Evolutionary conservation across 2,888 invertebrate genomes (phyloP), one percentile per base, ranked within the genome.

Genomic region (Celastrina argiolus): DNA sequence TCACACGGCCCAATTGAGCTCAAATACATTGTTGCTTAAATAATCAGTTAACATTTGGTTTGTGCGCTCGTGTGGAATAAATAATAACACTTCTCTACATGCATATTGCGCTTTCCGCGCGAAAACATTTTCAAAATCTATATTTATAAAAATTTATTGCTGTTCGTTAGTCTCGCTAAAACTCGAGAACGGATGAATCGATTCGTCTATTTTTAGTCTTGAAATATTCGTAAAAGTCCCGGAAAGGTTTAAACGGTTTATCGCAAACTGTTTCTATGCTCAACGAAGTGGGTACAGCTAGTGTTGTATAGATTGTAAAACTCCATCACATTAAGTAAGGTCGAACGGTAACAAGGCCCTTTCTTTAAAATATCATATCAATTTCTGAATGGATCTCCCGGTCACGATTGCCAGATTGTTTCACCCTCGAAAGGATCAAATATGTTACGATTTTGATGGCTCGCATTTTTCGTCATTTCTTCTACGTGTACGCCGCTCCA

Each of bases 381-480:
- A 61, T 61, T 39, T 39, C 61, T 36, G 39, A 61, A 61, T 22
- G 61, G 61, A 61, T 61, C 61, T 61, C 39, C 22, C 61, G 18
- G 34, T 61, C 61, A 61, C 39, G 39, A 36, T 36, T 61, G 61
- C 39, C 61, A 61, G 34, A 61, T 61, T 61, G 61, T 61, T 61
- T 61, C 61, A 61, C 36, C 61, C 61, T 36, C 56, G 16, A 39
- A 66, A 51, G 63, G 56, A 39, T 63, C 56, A 63, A 66, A 66
- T 66, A 63, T 66, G 66, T 63, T 36, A 63, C 66, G 63, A 63
- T 63, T 63, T 45, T 36, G 42, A 16, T 34, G 63, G 45, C 28
- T 39, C 63, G 34, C 51, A 63, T 66, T 63, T 56, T 63, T 63
- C 61, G 61, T 34, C 61, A 66, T 63, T 66, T 61, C 41, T 56